Percentiles rank a stretch among this genome's conserved stretches.
These are phyloP conservation scores for Cottoperca gobio DNA, from an alignment of 2,797 vertebrate genomes.

Conservation along the genomic window DNA sequence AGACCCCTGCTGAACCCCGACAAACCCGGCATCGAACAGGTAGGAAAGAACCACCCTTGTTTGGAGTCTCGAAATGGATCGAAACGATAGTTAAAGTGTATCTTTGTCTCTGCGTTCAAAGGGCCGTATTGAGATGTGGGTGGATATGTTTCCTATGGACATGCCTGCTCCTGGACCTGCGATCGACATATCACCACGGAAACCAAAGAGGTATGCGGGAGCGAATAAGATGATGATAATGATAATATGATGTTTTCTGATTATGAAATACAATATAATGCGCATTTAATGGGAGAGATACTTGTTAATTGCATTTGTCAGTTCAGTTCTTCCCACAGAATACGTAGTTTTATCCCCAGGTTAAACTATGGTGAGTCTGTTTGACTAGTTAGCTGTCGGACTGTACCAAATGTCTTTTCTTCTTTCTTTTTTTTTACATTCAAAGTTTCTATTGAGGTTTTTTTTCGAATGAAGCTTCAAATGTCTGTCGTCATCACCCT, in stretches of 20 bases:
- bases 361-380: conserved; percentile 68
- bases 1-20: conserved; percentile 93
- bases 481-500: too few relatives aligned
- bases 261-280: background rate
- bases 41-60: background rate
- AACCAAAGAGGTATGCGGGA: conserved; percentile 93
- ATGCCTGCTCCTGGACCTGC: conserved; percentile 94
- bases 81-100: background rate
- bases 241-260: background rate
- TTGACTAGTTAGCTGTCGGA: conserved; percentile 46
- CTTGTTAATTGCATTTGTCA: conserved; percentile 20
- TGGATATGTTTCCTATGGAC: conserved; percentile 99
- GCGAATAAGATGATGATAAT: background rate
- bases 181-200: conserved; percentile 93
- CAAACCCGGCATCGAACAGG: conserved; percentile 98
- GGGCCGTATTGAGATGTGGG: conserved; percentile 99
- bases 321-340: conserved; percentile 54
- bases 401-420: too few relatives aligned
- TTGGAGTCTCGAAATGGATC: background rate
- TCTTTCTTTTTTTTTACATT: too few relatives aligned
- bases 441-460: too few relatives aligned
- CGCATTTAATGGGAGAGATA: background rate
- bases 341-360: conserved; percentile 56
- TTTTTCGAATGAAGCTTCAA: too few relatives aligned
- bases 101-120: conserved; percentile 65